Evolutionary conservation across 2,113 vertebrate species (phyloP).

Genomic region (Syngnathus floridae): DNA sequence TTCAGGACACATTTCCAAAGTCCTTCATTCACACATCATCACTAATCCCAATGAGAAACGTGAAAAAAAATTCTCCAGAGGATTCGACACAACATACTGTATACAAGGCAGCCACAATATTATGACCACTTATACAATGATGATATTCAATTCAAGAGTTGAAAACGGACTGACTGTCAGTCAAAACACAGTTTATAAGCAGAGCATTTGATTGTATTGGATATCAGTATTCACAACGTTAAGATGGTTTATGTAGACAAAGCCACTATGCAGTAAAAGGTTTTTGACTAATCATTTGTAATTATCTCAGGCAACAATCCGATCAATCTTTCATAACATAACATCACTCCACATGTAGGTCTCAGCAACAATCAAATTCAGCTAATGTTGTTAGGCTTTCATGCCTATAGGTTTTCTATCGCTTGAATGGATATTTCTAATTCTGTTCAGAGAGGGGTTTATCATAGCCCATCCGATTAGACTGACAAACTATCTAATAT

Average conservation of each 20-base stretch:
- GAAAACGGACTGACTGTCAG: neutral
- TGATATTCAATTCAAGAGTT: neutral
- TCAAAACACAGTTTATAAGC: neutral
- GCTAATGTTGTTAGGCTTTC: conserved; percentile 84
- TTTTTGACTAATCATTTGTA: conserved; percentile 74
- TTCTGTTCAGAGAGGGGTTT: conserved; percentile 62
- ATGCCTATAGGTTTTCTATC: conserved; percentile 78
- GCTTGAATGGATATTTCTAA: conserved; percentile 82
- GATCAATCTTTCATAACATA: conserved; percentile 91
- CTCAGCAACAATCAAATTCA: conserved; percentile 81
- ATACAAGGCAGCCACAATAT: neutral
- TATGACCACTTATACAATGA: neutral
- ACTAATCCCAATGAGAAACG: neutral
- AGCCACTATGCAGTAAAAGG: neutral
- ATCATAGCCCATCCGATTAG: conserved; percentile 63
- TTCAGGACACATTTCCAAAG: neutral
- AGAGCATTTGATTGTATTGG: neutral
- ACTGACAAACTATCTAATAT: conserved; percentile 65
- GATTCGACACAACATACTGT: neutral
- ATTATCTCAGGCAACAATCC: conserved; percentile 89
- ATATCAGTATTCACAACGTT: neutral
- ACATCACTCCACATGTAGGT: conserved; percentile 81
- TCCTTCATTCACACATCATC: no score
- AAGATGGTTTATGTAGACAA: neutral
- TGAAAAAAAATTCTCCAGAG: conserved; percentile 55